These are phyloP conservation scores for Acipenser ruthenus DNA, from an alignment of 2,797 vertebrate species.

Conservation along the genomic window DNA sequence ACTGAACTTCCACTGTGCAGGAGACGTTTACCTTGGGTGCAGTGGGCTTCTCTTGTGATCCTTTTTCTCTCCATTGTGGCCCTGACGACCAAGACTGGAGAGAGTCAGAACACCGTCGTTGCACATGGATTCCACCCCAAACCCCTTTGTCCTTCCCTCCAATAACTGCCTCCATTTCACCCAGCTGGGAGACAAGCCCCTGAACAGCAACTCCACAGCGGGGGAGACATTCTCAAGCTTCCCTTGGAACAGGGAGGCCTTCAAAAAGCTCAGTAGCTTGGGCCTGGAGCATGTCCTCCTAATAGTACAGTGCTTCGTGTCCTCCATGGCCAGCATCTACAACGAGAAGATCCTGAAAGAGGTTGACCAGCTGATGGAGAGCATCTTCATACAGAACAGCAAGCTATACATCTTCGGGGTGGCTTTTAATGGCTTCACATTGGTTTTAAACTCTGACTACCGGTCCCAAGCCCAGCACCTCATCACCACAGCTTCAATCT, in stretches of 20 bases:
- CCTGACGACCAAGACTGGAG: slow-evolving; percentile 68
- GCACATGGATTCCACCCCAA: slow-evolving; percentile 64
- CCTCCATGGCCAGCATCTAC: slow-evolving; percentile 94
- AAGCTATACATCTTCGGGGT: slow-evolving; percentile 87
- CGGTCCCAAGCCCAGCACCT: slow-evolving; percentile 68
- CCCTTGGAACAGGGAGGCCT: slow-evolving; percentile 62
- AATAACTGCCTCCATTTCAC: slow-evolving; percentile 75
- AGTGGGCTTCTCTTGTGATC: slow-evolving; percentile 86
- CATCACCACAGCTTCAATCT: slow-evolving; percentile 75
- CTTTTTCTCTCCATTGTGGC: slow-evolving; percentile 89
- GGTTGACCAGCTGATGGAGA: slow-evolving; percentile 76
- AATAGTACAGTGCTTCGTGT: slow-evolving; percentile 85
- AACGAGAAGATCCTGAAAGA: slow-evolving; percentile 98
- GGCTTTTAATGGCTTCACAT: slow-evolving; percentile 79
- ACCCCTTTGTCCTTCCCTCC: slow-evolving; percentile 63
- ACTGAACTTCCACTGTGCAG: slow-evolving; percentile 40
- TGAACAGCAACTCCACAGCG: slow-evolving; percentile 30
- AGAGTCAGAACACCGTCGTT: slow-evolving; percentile 51
- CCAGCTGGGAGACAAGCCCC: slow-evolving; percentile 49
- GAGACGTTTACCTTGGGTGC: slow-evolving; percentile 81
- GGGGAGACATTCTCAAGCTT: slow-evolving; percentile 46
- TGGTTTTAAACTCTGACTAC: slow-evolving; percentile 63
- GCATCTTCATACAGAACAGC: slow-evolving; percentile 93
- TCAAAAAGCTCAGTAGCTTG: slow-evolving; percentile 58
- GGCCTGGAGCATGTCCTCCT: slow-evolving; percentile 84